Evolutionary conservation across 2,797 vertebrate genomes (phyloP), one percentile per base, ranked within the genome.

Genomic region (Triplophysa bombifrons): DNA sequence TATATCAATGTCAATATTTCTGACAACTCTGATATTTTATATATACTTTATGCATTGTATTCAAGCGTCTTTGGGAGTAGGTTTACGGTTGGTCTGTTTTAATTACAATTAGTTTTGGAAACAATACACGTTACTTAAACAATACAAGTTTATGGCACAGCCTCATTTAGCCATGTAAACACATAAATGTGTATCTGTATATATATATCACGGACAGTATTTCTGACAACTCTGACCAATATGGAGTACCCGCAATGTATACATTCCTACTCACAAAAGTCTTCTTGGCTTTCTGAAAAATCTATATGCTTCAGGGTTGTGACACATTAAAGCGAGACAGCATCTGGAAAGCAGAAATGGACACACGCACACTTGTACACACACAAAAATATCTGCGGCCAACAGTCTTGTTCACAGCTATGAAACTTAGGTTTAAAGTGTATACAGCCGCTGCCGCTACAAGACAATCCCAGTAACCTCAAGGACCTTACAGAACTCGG

Each of bases 211-310:
- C 56, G 34, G 27, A 67, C 74, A 68, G 64, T 30, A 58, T 48
- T 68, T 58, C 12, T 76, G 44, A 76, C 34, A 76, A 27, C 64
- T 51, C 38, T 56, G 51, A 66, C 34, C 63, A 66, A 55, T 41
- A n/a, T 44, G 20, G 27, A 50, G 3, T 13, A 63, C 34, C 63
- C 16, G 0, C 74, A 75, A 53, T 55, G 50, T 56, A 75, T 44
- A 66, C 48, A 66, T 55, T 16, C 51, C 61, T 22, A 3, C 63
- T 44, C 34, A 76, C 72, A 74, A 74, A 53, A 65, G n/a, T 13
- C 20, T 68, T 53, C 74, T 46, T 76, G 38, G 64, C 19, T 68
- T 76, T 76, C 19, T 76, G 22, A 76, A 76, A 67, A 68, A 68
- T 48, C 8, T 20, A 68, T 68, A 51, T 61, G 56, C 66, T 61